Evolutionary conservation across 2,888 invertebrate species (phyloP).

Genomic region (Enoplolaimus lenunculus): DNA sequence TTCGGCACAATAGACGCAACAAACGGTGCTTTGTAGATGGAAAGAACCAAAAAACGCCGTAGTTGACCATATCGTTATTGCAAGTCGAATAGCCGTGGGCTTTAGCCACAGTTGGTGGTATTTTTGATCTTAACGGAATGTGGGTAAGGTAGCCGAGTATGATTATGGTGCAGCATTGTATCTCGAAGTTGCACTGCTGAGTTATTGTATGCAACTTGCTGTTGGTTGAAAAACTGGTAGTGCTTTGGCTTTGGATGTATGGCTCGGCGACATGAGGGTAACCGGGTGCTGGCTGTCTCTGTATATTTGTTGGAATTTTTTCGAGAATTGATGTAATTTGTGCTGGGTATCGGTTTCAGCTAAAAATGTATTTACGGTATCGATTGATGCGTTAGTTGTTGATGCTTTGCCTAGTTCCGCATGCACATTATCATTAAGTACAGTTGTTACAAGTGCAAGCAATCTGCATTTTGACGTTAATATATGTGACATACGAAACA

Average conservation of each 20-base stretch:
- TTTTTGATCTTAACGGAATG: background rate
- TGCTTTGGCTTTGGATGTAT: background rate
- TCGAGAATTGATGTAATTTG: background rate
- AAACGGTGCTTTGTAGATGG: background rate
- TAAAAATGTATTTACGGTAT: background rate
- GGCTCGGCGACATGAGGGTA: too few relatives aligned
- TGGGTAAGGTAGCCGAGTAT: background rate
- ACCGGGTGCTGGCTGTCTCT: background rate
- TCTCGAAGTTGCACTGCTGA: too few relatives aligned
- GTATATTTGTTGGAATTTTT: background rate
- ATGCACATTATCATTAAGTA: too few relatives aligned
- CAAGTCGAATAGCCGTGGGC: background rate
- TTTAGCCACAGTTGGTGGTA: background rate
- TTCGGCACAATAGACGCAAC: background rate
- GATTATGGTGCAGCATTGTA: background rate
- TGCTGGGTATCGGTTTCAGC: background rate
- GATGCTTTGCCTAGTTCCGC: too few relatives aligned
- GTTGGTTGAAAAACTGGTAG: background rate
- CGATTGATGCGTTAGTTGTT: background rate
- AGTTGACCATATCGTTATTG: background rate
- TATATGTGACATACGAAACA: background rate
- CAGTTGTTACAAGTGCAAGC: background rate
- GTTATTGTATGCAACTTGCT: background rate
- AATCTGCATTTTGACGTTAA: background rate
- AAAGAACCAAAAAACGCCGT: background rate